A percentile compares a stretch with the other conserved stretches of the same genome.
Evolutionary conservation across 2,113 vertebrate genomes (phyloP).

Genomic region (Campylorhamphus procurvoides): DNA sequence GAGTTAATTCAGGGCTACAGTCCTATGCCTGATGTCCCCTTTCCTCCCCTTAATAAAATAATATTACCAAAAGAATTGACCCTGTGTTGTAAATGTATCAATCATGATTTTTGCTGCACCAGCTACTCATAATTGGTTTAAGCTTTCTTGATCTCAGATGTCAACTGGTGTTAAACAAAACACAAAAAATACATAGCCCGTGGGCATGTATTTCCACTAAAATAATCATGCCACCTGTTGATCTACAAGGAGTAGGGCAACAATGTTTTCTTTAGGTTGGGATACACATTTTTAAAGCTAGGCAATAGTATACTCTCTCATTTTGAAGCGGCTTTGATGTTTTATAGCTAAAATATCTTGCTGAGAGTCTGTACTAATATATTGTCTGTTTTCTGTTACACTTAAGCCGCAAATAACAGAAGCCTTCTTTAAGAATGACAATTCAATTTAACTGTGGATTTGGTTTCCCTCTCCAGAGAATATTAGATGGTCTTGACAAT

Average conservation of each 20-base stretch:
- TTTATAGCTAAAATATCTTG: background rate
- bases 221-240: background rate
- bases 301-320: background rate
- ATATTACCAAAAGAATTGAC: constrained; percentile 44
- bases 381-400: background rate
- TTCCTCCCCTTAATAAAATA: constrained; percentile 8
- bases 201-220: background rate
- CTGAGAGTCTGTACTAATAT: background rate
- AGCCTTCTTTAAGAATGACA: constrained; percentile 1
- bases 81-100: constrained; percentile 51
- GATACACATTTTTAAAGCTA: background rate
- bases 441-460: constrained; percentile 1
- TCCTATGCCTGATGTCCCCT: background rate
- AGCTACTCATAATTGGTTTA: constrained; percentile 68
- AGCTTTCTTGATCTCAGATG: constrained; percentile 44
- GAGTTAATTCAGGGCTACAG: background rate
- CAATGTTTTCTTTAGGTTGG: background rate
- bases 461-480: background rate
- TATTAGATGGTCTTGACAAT: background rate
- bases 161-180: constrained; percentile 41
- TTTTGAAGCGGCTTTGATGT: background rate
- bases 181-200: background rate
- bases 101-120: constrained; percentile 56
- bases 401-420: background rate
- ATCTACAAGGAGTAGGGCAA: background rate